phyloP scores from a whole-genome alignment of 2,888 invertebrate genomes.

The Brachyptera risi region DNA sequence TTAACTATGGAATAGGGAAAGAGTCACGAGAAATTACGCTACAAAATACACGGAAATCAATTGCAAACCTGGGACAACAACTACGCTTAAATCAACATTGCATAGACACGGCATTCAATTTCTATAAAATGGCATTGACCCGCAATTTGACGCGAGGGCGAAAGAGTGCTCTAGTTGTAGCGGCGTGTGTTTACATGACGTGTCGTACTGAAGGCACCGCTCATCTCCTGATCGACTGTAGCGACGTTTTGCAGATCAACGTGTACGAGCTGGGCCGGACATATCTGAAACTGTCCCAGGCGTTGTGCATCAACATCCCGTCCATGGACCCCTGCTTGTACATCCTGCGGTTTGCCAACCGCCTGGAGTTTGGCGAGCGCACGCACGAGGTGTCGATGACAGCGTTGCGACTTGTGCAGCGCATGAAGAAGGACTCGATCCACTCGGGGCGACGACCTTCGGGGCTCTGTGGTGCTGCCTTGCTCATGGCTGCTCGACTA shows the following conservation, averaged over 20 bases:
- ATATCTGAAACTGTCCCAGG: conserved; percentile 82
- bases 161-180: conserved; percentile 84
- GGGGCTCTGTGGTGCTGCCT: conserved; percentile 95
- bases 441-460: conserved; percentile 94
- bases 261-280: conserved; percentile 94
- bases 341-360: conserved; percentile 90
- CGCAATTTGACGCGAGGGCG: conserved; percentile 86
- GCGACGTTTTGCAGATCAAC: conserved; percentile 95
- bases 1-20: conserved; percentile 73
- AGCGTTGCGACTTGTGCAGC: conserved; percentile 85
- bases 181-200: conserved; percentile 96
- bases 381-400: conserved; percentile 94
- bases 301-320: conserved; percentile 85
- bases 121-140: conserved; percentile 86
- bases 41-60: conserved; percentile 80
- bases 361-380: conserved; percentile 86
- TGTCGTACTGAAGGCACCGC: conserved; percentile 93
- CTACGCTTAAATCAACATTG: conserved; percentile 84
- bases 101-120: conserved; percentile 89
- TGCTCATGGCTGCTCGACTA: conserved; percentile 88
- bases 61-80: conserved; percentile 81
- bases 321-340: conserved; percentile 93
- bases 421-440: conserved; percentile 98
- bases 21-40: conserved; percentile 92
- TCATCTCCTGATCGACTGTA: conserved; percentile 94